Evolutionary conservation across 2,113 vertebrate genomes (phyloP), one percentile per base, ranked within the genome.

Genomic region (Cyanistes caeruleus): DNA sequence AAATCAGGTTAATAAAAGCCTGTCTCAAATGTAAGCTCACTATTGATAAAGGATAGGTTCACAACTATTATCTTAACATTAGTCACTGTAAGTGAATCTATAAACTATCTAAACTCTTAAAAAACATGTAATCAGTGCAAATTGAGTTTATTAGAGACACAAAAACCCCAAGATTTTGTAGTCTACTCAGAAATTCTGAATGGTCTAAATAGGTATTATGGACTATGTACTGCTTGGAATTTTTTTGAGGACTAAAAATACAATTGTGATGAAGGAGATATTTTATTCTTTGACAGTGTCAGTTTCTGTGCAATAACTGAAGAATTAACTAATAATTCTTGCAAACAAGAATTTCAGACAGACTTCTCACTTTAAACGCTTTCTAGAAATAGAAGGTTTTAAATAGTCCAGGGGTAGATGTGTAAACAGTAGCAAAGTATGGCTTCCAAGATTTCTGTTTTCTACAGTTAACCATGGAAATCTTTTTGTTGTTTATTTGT

Each of bases 391-490:
- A 77, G 24, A 63, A 79, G 12, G 3, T 60, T 92, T 64, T 44
- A 44, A 85, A 59, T 3, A 43, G 33, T 60, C 27, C 15, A 31
- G 18, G 5, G 1, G 1, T 28, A 56, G 1, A 3, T 22, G 4
- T 37, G 7, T 25, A 51, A 65, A 41, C 8, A 41, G 8, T 13
- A 51, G 9, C 19, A 69, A 90, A 19, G 28, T 33, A 52, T 24
- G 7, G 2, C 10, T 77, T 74, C 11, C 10, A 46, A 0, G 0
- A 39, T 76, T 82, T 83, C 41, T 73, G 3, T 48, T 88, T 74
- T 76, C 33, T 56, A 9, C 10, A 58, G 10, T 65, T 53, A 27
- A 55, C 11, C 4, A 43, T 39, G 9, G 2, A 82, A 75, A 67
- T 16, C 4, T 39, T 80, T 12, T 27, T 48, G 4, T 18, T 68